Evolutionary conservation across 2,113 vertebrate genomes (phyloP).

Genomic region (Oenanthe oenanthe): DNA sequence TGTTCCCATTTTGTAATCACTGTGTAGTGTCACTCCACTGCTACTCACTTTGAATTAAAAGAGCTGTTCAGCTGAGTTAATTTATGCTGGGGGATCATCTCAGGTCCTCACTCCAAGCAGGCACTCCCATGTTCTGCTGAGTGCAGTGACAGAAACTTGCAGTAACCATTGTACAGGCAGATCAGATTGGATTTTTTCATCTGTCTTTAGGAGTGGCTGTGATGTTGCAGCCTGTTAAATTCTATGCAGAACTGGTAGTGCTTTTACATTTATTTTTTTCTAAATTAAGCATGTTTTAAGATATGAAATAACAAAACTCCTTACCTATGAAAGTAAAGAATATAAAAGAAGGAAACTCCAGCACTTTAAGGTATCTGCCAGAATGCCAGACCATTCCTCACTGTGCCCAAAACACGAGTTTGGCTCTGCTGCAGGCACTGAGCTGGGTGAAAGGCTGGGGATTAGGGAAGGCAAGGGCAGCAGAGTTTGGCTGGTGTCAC

Average conservation of each 20-base stretch:
- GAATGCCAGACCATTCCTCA: background rate
- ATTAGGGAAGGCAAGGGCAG: background rate
- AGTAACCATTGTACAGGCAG: background rate
- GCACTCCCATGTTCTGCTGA: background rate
- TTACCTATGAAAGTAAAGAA: background rate
- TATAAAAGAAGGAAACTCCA: background rate
- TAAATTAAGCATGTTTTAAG: background rate
- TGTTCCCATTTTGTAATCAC: background rate
- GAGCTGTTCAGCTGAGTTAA: background rate
- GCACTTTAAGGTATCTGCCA: background rate
- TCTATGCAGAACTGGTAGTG: background rate
- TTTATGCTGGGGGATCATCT: constrained; percentile 5
- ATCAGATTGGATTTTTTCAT: background rate
- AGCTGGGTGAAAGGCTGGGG: background rate
- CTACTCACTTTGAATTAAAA: background rate
- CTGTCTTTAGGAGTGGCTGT: background rate
- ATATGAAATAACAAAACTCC: background rate
- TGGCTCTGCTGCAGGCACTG: background rate
- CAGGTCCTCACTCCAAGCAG: background rate
- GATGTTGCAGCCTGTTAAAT: background rate
- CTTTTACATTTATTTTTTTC: background rate
- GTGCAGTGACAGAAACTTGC: background rate
- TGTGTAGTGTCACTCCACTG: background rate
- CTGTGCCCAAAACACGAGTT: background rate
- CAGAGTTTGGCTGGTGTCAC: background rate